Evolutionary conservation across 1,140 invertebrate species (phyloP).

Genomic region (Carcinoscorpius rotundicauda): DNA sequence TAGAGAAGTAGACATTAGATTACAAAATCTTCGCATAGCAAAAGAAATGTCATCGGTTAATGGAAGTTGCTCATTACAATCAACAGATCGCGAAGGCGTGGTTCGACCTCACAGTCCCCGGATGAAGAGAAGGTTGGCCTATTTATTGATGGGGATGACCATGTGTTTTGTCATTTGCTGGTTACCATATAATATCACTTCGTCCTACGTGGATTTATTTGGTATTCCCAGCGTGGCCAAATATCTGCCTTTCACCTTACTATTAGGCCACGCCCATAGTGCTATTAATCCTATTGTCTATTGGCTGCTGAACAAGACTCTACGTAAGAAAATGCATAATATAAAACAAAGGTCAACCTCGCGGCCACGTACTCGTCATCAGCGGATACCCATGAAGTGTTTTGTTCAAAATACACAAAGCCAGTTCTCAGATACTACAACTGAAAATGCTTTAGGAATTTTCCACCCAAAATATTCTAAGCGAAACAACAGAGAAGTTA

Average conservation of each 20-base stretch:
- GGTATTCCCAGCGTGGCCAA: slow-evolving; percentile 28
- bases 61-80: too few relatives aligned
- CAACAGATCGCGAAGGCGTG: too few relatives aligned
- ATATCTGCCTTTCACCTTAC: slow-evolving; percentile 48
- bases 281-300: slow-evolving; percentile 63
- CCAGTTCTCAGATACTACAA: too few relatives aligned
- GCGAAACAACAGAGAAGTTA: too few relatives aligned
- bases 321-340: neutral
- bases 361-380: too few relatives aligned
- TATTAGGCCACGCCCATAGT: slow-evolving; percentile 60
- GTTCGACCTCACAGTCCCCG: slow-evolving; percentile 29
- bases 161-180: slow-evolving; percentile 56
- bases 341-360: neutral
- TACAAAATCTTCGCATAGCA: too few relatives aligned
- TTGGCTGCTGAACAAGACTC: slow-evolving; percentile 48
- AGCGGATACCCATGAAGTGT: too few relatives aligned
- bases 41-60: too few relatives aligned
- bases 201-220: slow-evolving; percentile 41
- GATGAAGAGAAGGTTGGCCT: slow-evolving; percentile 50
- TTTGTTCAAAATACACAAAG: too few relatives aligned
- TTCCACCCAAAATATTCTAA: too few relatives aligned
- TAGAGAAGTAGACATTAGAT: too few relatives aligned
- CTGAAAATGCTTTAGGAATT: too few relatives aligned
- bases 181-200: slow-evolving; percentile 54
- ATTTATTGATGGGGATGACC: slow-evolving; percentile 52